Evolutionary conservation across 1,140 invertebrate genomes (phyloP).

Genomic region (Riptortus pedestris): DNA sequence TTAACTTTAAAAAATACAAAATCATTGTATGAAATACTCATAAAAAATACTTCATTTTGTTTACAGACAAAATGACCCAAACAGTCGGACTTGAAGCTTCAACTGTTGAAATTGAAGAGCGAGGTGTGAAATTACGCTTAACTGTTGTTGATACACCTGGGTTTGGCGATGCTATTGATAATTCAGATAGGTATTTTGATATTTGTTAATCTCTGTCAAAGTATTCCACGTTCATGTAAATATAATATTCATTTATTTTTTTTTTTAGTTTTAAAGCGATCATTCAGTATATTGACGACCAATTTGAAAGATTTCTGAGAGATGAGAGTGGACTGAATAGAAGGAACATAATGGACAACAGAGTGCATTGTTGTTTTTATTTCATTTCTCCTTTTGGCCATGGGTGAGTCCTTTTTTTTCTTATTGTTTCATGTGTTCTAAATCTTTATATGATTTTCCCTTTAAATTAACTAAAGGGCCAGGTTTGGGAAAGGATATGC

Average conservation of each 20-base stretch:
- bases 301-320: constrained; percentile 81
- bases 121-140: constrained; percentile 76
- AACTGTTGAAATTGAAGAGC: constrained; percentile 87
- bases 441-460: too few relatives aligned
- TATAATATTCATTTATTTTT: constrained; percentile 30
- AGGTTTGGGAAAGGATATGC: too few relatives aligned
- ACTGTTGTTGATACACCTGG: constrained; percentile 96
- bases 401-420: constrained; percentile 64
- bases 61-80: constrained; percentile 72
- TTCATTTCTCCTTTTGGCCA: constrained; percentile 98
- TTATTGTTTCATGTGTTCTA: too few relatives aligned
- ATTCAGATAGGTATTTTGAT: constrained; percentile 55
- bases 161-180: constrained; percentile 98
- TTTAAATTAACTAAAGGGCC: too few relatives aligned
- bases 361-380: constrained; percentile 96
- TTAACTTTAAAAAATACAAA: too few relatives aligned
- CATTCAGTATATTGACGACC: constrained; percentile 86
- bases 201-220: not conserved
- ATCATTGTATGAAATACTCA: too few relatives aligned
- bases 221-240: too few relatives aligned
- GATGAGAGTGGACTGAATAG: constrained; percentile 86
- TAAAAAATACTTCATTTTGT: not conserved
- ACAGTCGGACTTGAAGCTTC: constrained; percentile 82
- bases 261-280: constrained; percentile 69
- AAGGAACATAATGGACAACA: constrained; percentile 82